Conservation (phyloP, 2,888 invertebrate genomes). For the Masnerella sp. region DNA sequence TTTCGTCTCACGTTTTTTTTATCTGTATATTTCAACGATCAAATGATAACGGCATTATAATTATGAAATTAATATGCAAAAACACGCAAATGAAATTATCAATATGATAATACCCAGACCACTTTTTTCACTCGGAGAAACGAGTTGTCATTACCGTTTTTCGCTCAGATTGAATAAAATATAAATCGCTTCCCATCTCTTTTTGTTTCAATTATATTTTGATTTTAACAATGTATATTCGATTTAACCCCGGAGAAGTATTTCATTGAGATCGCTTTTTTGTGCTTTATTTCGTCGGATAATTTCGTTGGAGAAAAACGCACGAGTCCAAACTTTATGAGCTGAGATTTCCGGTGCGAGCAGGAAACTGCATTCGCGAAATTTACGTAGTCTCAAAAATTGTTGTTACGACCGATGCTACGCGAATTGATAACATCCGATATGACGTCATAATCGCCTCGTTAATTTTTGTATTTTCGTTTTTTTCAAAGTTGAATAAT, state of each 20-base stretch:
- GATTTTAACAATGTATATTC: no score
- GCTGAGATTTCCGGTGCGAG: constrained; percentile 31
- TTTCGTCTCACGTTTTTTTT: not conserved
- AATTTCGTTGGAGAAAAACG: constrained; percentile 35
- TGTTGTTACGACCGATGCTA: constrained; percentile 41
- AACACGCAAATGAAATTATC: not conserved
- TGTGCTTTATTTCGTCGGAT: constrained; percentile 23
- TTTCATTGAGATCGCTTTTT: no score
- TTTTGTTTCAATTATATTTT: no score
- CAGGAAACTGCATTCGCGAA: constrained; percentile 15
- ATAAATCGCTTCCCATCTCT: no score
- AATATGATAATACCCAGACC: not conserved
- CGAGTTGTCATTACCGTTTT: no score
- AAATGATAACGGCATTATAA: not conserved
- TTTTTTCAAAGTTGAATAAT: not conserved
- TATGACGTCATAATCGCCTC: constrained; percentile 26
- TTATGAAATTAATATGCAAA: not conserved
- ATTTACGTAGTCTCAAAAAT: constrained; percentile 54
- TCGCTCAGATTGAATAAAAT: no score
- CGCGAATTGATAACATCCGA: constrained; percentile 37
- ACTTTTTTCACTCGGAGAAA: no score
- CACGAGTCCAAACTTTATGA: constrained; percentile 41
- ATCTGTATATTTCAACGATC: constrained; percentile 4
- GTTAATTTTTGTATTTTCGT: constrained; percentile 19
- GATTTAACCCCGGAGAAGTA: no score